Evolutionary conservation across 2,113 vertebrate species (phyloP).

Genomic region (Oncorhynchus clarkii): DNA sequence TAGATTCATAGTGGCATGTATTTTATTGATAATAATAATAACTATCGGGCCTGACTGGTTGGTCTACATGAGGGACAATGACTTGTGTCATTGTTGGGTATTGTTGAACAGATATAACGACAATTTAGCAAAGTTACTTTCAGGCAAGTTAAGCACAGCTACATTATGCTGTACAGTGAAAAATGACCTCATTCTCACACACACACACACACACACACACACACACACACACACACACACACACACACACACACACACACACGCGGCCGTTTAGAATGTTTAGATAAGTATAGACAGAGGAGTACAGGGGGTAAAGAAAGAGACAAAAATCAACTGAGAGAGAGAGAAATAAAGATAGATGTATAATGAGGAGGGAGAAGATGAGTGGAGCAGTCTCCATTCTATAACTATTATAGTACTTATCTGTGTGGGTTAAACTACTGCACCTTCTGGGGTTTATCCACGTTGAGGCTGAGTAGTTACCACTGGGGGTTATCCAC

Average conservation of each 20-base stretch:
- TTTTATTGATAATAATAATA: no score
- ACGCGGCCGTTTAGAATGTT: no score
- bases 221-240: conserved; percentile 1
- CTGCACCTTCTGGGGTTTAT: conserved; percentile 80
- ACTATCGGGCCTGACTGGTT: no score
- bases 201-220: not conserved
- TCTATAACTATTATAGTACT: conserved; percentile 83
- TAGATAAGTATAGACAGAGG: not conserved
- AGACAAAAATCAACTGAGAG: not conserved
- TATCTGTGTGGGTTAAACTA: conserved; percentile 85
- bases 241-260: not conserved
- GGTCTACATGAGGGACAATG: not conserved
- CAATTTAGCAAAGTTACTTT: not conserved
- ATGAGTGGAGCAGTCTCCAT: conserved; percentile 77
- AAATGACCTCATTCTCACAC: not conserved
- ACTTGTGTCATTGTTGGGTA: not conserved
- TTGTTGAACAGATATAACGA: not conserved
- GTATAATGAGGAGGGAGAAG: conserved; percentile 73
- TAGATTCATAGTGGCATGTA: not conserved
- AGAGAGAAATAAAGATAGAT: conserved; percentile 37
- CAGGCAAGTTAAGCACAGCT: not conserved
- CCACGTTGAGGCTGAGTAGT: no score
- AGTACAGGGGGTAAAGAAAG: not conserved
- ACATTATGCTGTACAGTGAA: not conserved
- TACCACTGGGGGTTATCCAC: no score